These are phyloP conservation scores for Oligia latruncula DNA, from an alignment of 2,888 invertebrate species.

Conservation along the genomic window DNA sequence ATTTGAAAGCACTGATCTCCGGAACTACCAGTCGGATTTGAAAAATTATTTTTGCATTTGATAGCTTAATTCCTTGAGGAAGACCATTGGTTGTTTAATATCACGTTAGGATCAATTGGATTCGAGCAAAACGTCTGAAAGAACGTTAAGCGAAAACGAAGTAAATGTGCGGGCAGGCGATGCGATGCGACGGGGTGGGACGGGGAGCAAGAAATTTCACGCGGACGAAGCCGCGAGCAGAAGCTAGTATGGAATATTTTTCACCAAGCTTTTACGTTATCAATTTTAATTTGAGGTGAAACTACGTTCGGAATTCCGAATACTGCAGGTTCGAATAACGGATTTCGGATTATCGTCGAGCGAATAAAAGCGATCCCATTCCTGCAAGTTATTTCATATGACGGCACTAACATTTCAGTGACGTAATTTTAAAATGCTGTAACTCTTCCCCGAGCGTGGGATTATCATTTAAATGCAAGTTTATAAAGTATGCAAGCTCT, in stretches of 20 bases:
- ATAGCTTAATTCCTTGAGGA: background rate
- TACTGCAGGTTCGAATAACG: slow-evolving; percentile 27
- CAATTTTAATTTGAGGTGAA: slow-evolving; percentile 25
- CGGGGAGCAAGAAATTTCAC: background rate
- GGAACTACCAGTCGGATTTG: no score
- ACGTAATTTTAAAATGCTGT: slow-evolving; percentile 31
- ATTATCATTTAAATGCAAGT: slow-evolving; percentile 28
- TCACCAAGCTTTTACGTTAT: slow-evolving; percentile 17
- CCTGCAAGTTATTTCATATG: slow-evolving; percentile 36
- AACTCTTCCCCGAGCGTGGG: background rate
- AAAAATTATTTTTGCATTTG: no score
- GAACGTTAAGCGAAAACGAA: background rate
- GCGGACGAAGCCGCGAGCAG: background rate
- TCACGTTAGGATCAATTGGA: background rate
- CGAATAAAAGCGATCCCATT: slow-evolving; percentile 29
- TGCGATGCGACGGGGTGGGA: no score
- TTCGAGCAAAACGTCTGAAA: background rate
- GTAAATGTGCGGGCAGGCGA: background rate
- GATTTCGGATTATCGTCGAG: slow-evolving; percentile 14
- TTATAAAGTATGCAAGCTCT: slow-evolving; percentile 25
- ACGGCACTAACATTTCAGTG: slow-evolving; percentile 22
- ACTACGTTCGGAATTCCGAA: slow-evolving; percentile 13
- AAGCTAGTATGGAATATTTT: slow-evolving; percentile 10
- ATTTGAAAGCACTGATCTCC: background rate
- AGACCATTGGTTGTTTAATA: background rate